Base-by-base conservation (phyloP, 2,797 vertebrate genomes). In the Urocyon cinereoargenteus region DNA sequence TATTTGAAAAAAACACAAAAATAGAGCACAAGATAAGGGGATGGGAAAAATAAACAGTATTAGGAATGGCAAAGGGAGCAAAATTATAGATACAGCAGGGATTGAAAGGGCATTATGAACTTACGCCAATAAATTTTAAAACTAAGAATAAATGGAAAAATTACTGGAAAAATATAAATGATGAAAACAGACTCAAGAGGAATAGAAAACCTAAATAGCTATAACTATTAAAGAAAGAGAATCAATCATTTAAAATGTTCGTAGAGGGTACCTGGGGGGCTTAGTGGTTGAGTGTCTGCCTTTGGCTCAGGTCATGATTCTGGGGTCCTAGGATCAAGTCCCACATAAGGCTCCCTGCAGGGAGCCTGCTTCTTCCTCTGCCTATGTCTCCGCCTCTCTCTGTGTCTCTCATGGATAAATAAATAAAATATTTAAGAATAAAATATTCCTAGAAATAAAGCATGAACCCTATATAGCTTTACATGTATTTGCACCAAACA, bases 111-210 rank as follows among this genome's bases (percentile, higher is more conserved):
- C 2, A 10, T 45, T 51, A 51, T 21, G 6, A 91, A 75, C 36
- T 45, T 22, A 34, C 12, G 10, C 28, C 78, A 66, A 81, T 64
- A 77, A 28, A 90, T 8, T 45, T 68, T 84, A 68, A 92, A 93
- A 86, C 59, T 40, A 91, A 57, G 62, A 97, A 72, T 51, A 88
- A 92, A 78, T 31, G 26, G 21, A 73, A 61, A 95, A 88, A 88
- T 51, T 40, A 78, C n/a, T 24, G 82, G 53, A 75, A 82, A 95
- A 92, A 86, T 57, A 70, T 11, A 79, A 95, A 84, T 95, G 26
- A 75, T 31, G 64, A 95, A 90, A 97, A 93, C 10, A 88, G 31
- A 86, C 12, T 61, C 49, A 28, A 83, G 83, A 94, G 51, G 87
- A 96, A 78, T 2, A 89, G 86, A 79, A 97, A 91, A 73, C 5